These are phyloP conservation scores for Acrocephalus scirpaceus DNA, from an alignment of 2,797 vertebrate species.

Conservation along the genomic window DNA sequence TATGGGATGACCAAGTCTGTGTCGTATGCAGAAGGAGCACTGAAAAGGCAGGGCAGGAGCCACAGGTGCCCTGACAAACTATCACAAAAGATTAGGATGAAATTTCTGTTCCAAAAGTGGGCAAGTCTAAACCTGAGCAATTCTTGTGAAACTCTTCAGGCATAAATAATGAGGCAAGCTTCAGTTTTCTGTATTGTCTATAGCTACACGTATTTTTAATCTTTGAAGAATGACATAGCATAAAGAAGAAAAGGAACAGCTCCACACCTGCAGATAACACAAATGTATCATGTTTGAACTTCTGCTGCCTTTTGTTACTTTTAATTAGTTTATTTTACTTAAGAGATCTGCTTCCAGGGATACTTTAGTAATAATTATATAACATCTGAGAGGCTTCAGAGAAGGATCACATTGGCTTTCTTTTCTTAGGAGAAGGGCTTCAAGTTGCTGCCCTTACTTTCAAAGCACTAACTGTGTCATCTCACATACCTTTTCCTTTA, in stretches of 20 bases:
- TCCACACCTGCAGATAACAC: neutral
- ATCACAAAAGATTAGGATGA: neutral
- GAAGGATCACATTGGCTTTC: neutral
- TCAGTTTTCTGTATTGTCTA: neutral
- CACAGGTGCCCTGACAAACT: neutral
- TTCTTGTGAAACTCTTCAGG: constrained; percentile 29
- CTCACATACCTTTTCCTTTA: neutral
- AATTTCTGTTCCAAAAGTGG: neutral
- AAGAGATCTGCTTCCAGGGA: neutral
- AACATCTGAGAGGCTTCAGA: neutral
- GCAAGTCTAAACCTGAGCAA: constrained; percentile 9
- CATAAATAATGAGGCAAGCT: neutral
- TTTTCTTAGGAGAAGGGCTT: neutral
- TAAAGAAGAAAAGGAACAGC: neutral
- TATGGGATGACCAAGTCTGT: neutral
- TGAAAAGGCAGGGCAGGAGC: neutral
- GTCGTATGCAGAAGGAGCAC: neutral
- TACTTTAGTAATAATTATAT: neutral
- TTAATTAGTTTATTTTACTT: neutral
- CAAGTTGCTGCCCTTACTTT: neutral
- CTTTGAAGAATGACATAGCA: neutral
- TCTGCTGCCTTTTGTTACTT: neutral
- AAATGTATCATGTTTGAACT: neutral
- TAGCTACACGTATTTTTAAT: neutral
- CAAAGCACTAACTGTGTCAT: neutral